Base-by-base conservation (phyloP, 2,113 vertebrate species). In the Podarcis muralis region DNA sequence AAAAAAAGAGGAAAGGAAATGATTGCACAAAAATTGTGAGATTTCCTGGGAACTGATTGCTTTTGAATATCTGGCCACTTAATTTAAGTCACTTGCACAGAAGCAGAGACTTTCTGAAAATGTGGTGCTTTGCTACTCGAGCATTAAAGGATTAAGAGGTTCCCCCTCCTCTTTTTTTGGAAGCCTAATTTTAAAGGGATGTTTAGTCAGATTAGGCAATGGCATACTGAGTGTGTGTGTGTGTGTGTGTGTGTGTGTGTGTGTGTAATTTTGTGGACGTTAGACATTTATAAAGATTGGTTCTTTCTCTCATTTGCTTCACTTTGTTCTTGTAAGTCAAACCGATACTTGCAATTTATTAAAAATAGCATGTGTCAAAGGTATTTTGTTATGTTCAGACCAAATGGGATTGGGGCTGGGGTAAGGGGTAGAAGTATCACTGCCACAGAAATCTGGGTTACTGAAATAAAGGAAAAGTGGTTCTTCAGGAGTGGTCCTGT, bases 71-170 rank as follows among this genome's bases (percentile, higher is more conserved):
- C 43, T 59, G 35, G n/a, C 87, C 87, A 76, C 57, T 68, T 83
- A 43, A 68, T 77, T 30, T 68, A 68, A 83, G 71, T 57, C 87
- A 23, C 13, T 76, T 66, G 18, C 15, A 83, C n/a, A 68, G 80
- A 86, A 69, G 35, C 43, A 78, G 5, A 43, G 0, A 40, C 30
- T 11, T 90, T 40, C 65, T 30, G n/a, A 76, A 86, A 81, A 82
- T 3, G 15, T 74, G 20, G 43, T 6, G 35, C 37, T 86, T 81
- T 86, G 79, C 32, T 69, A 23, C 5, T 71, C 23, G 35, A 69
- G n/a, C 65, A 86, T 86, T 76, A 90, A 90, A 40, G 80, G 72
- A 86, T 86, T 90, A 90, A 86, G 23, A 75, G 20, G 4, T 86
- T 20, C 18, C 59, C 13, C 13, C 59, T 62, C 59, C 59, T 20